Evolutionary conservation across 2,888 invertebrate species (phyloP).

Genomic region (Pinctada fucata): DNA sequence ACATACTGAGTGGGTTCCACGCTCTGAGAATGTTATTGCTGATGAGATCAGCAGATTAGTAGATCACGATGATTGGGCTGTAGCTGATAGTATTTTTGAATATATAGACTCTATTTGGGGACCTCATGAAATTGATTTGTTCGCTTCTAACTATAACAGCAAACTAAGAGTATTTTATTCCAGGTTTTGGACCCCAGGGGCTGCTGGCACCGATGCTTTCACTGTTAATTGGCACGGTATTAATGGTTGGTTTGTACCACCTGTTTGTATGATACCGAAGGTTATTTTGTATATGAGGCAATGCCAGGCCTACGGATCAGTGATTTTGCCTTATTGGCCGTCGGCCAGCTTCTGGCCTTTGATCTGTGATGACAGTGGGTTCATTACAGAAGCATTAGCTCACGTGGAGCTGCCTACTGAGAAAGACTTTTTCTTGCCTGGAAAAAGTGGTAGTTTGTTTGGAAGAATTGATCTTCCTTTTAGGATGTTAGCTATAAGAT

Average conservation of each 20-base stretch:
- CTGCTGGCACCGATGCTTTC: constrained; percentile 23
- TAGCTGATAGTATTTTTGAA: constrained; percentile 11
- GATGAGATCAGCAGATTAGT: constrained; percentile 30
- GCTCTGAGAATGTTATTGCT: constrained; percentile 29
- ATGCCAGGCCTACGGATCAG: constrained; percentile 27
- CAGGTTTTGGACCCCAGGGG: constrained; percentile 27
- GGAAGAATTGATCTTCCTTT: constrained; percentile 36
- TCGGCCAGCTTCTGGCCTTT: constrained; percentile 30
- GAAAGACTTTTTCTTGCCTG: constrained; percentile 18
- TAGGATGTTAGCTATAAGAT: constrained; percentile 30
- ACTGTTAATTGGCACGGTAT: constrained; percentile 22
- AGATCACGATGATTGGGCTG: constrained; percentile 34
- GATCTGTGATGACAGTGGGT: constrained; percentile 1
- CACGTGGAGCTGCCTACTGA: constrained; percentile 30
- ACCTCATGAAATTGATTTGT: constrained; percentile 31
- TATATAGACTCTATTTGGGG: constrained; percentile 34
- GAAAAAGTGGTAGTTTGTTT: constrained; percentile 26
- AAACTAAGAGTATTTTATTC: constrained; percentile 41
- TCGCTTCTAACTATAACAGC: constrained; percentile 36
- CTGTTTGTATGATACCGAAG: constrained; percentile 16
- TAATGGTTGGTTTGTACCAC: constrained; percentile 33
- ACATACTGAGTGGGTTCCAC: constrained; percentile 35
- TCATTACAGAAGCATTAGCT: constrained; percentile 1
- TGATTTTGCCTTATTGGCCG: constrained; percentile 27
- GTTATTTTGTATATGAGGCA: constrained; percentile 22